Percentiles rank a stretch among this genome's conserved stretches.
These are phyloP conservation scores for Philereme vetulata DNA, from an alignment of 2,888 invertebrate genomes.

Conservation along the genomic window DNA sequence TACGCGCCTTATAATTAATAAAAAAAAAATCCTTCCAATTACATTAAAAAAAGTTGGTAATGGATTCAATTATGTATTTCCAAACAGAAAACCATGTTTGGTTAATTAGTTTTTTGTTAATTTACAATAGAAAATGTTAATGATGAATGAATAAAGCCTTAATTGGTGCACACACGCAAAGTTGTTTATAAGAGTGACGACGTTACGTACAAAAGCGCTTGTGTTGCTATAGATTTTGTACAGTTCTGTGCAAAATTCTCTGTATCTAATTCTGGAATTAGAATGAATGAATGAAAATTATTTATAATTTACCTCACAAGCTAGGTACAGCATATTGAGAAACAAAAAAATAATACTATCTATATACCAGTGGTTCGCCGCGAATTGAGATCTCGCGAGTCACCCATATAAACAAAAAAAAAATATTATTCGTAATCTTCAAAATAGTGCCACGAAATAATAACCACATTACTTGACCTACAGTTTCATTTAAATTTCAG, in stretches of 20 bases:
- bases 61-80: constrained; percentile 7
- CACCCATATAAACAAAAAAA: too few relatives aligned
- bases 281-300: too few relatives aligned
- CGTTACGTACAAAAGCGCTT: constrained; percentile 15
- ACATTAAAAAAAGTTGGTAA: constrained; percentile 1
- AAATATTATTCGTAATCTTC: too few relatives aligned
- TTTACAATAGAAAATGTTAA: constrained; percentile 38
- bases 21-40: constrained; percentile 8
- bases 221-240: constrained; percentile 15
- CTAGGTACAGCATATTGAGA: too few relatives aligned
- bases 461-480: too few relatives aligned
- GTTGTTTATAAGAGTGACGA: constrained; percentile 21
- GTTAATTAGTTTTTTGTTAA: constrained; percentile 31
- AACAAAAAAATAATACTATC: too few relatives aligned
- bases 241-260: constrained; percentile 15
- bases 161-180: constrained; percentile 33
- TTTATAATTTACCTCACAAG: too few relatives aligned
- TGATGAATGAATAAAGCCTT: constrained; percentile 35
- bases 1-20: too few relatives aligned
- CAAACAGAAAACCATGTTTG: constrained; percentile 23
- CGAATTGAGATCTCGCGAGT: too few relatives aligned
- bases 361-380: too few relatives aligned
- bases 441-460: too few relatives aligned
- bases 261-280: background rate
- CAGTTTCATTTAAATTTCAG: too few relatives aligned